Conservation (phyloP, 2,888 invertebrate species). For the Acanthoscelides obtectus region DNA sequence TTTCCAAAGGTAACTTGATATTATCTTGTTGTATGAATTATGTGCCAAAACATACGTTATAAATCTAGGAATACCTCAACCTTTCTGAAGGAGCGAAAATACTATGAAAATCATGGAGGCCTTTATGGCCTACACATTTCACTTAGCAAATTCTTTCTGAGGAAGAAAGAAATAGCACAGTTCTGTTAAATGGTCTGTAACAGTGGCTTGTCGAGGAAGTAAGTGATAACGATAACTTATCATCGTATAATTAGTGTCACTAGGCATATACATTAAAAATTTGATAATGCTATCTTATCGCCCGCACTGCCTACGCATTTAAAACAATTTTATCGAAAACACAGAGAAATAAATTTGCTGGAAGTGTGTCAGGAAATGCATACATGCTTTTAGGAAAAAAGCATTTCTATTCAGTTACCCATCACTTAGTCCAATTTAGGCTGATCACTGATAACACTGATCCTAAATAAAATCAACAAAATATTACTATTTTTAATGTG, state of each 20-base stretch:
- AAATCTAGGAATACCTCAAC: no score
- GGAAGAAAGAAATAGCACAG: not conserved
- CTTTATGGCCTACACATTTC: not conserved
- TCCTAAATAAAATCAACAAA: no score
- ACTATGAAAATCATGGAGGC: no score
- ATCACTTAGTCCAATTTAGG: not conserved
- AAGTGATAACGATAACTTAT: slow-evolving; percentile 27
- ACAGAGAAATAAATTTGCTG: not conserved
- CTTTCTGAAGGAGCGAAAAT: no score
- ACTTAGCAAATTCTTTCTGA: not conserved
- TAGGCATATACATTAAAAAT: slow-evolving; percentile 30
- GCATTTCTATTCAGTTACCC: not conserved
- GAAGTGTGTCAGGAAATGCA: not conserved
- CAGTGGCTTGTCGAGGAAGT: slow-evolving; percentile 22
- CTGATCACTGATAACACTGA: no score
- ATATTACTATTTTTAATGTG: no score
- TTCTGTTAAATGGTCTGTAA: not conserved
- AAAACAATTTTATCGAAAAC: slow-evolving; percentile 23
- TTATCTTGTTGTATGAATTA: no score
- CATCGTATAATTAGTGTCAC: slow-evolving; percentile 33
- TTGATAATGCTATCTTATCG: slow-evolving; percentile 33
- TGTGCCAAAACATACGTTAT: no score
- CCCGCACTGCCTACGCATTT: slow-evolving; percentile 33
- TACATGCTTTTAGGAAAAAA: not conserved
- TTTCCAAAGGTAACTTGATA: no score